These are phyloP conservation scores for Cichladusa arquata DNA, from an alignment of 2,113 vertebrate genomes.

Conservation along the genomic window DNA sequence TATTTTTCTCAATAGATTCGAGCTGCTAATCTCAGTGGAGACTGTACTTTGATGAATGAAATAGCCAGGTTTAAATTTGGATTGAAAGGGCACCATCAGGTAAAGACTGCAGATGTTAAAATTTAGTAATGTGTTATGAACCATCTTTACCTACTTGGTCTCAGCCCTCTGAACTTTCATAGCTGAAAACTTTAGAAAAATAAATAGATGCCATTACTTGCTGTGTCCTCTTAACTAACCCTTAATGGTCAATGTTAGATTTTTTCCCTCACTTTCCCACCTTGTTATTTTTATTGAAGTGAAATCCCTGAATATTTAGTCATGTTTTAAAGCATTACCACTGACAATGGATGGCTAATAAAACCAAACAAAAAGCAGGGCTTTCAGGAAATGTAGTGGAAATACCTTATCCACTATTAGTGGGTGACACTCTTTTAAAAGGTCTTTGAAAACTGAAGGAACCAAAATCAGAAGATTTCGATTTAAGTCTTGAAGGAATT, in stretches of 20 bases:
- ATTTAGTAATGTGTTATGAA: neutral
- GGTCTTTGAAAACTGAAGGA: neutral
- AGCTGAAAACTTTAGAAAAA: neutral
- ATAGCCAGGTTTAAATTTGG: slow-evolving; percentile 87
- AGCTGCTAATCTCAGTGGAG: slow-evolving; percentile 95
- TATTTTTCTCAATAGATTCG: slow-evolving; percentile 79
- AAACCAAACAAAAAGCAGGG: neutral
- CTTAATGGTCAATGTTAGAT: neutral
- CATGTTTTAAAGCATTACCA: neutral
- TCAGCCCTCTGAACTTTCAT: neutral
- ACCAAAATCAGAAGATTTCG: neutral
- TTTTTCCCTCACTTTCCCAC: neutral
- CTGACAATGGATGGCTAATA: neutral
- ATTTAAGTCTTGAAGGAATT: neutral
- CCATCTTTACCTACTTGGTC: neutral
- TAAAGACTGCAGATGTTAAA: slow-evolving; percentile 58
- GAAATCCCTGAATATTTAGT: neutral
- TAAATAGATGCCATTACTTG: neutral
- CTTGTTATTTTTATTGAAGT: neutral
- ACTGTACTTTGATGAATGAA: slow-evolving; percentile 89
- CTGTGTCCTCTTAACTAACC: neutral
- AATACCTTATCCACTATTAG: neutral
- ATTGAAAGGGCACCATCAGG: slow-evolving; percentile 91
- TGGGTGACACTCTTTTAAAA: neutral
- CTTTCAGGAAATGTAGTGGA: neutral